Base-by-base conservation (phyloP, 2,113 vertebrate genomes). In the Callaeas wilsoni region DNA sequence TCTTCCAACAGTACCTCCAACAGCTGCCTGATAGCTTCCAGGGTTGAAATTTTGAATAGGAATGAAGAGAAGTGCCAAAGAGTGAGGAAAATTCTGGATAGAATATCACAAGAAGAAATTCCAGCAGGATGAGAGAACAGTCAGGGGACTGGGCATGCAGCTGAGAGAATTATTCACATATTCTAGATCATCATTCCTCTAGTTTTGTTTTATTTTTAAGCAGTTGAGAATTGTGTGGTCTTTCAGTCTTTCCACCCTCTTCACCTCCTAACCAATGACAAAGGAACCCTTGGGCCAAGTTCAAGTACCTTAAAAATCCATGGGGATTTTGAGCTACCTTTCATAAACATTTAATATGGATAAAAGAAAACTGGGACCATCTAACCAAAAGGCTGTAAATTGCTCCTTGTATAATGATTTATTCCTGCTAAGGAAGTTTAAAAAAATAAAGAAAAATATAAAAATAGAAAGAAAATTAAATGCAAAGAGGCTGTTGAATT, bases 101-200 rank as follows among this genome's bases (percentile, higher is more conserved):
- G 87, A 68, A 56, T 87, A 46, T 27, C 6, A 35, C 9, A 9
- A 46, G 6, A 56, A 92, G 44, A 8, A 77, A 56, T 82, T 56
- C 9, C 19, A 81, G 6, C 7, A 56, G 25, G 22, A 23, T 67
- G 29, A 50, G 25, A 76, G 12, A 18, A 44, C 4, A 65, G 19
- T 50, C 83, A 35, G 16, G 16, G 18, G 14, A 60, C 35, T 65
- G 13, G 60, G 46, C 3, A 12, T 62, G 9, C 19, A 62, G 13
- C 50, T 53, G 44, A 84, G 62, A 35, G 46, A 65, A 41, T 67
- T 55, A n/a, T 75, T 91, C 20, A 56, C 5, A 26, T 82, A 15
- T 46, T 55, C 29, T 60, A 35, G 14, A 50, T 33, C 17, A 52
- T 22, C 0, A 1, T 5, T 13, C 60, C 29, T 41, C 6, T 19